Evolutionary conservation across 1,140 invertebrate species (phyloP), one percentile per base, ranked within the genome.

Genomic region (Paralvinella palmiformis): DNA sequence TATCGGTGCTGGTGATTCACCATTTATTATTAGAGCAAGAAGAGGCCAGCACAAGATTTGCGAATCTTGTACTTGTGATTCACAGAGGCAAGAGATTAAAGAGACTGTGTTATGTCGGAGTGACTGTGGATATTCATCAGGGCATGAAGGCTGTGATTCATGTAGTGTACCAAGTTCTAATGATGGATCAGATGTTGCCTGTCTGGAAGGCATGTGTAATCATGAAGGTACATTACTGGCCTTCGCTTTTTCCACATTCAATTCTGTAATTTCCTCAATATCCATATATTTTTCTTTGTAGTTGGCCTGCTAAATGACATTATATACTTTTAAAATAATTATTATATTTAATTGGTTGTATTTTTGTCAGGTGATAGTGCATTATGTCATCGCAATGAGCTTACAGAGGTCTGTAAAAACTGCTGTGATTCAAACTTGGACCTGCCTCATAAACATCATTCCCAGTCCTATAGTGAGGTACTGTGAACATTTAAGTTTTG

Each of bases 131-230:
- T 78, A 78, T 64, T 74, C 73, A 1, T 77, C 75, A 29, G 75
- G 72, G 32, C 66, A 58, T n/a, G 75, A 79, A 27, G 73, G 75
- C 35, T 79, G 75, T 67, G 75, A 77, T 20, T 73, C 63, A 64
- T 78, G 74, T 68, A 77, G 75, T 65, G 66, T 71, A 62, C 77
- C 73, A 31, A 75, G 75, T 66, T 79, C 74, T 31, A 74, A 71
- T 57, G 76, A 76, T 36, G 72, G 75, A n/a, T 76, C 77, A 29
- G 75, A 76, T 48, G 67, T 73, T 29, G 55, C 67, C 15, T 75
- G 71, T 64, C 72, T 68, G 52, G 75, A 76, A 45, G 70, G 71
- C 33, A 60, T 72, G 5, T 75, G 73, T 35, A 62, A 55, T 52
- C 59, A 66, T 3, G 64, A 66, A 36, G 64, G 64, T 66, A 62